Evolutionary conservation across 2,797 vertebrate genomes (phyloP), one percentile per base, ranked within the genome.

Genomic region (Falco berigora): DNA sequence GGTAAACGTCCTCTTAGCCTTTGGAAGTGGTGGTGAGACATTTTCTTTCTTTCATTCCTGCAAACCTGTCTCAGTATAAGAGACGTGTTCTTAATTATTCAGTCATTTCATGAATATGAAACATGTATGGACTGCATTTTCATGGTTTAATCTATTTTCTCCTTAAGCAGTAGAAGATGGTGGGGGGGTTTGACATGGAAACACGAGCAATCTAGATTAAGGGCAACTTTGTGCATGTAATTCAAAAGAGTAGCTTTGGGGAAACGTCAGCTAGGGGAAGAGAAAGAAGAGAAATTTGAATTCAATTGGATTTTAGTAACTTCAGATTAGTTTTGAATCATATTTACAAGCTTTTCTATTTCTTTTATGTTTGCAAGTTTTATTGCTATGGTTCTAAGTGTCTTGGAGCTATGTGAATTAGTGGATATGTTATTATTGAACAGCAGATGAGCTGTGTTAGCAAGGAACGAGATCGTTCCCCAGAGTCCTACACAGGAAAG

Each of bases 271-370:
- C 71, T 34, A 40, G 71, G 63, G 71, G 23, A 81, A 88, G 44
- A 8, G 67, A 63, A 62, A 68, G 86, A 88, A 63, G 46, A 76
- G 64, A 58, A 84, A 79, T 81, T 73, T 78, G 80, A 85, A 76
- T 85, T 95, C 84, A 55, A 62, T 85, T 91, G 89, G 85, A 79
- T 91, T 92, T 93, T 52, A 94, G 83, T 81, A 79, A 92, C 86
- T 93, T 88, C 83, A 61, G 36, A 47, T 82, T 27, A 77, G 67
- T 5, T 94, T 90, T 96, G 90, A 90, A 85, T 93, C 86, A 77
- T 88, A 90, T 95, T 95, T 94, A 78, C 71, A 23, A 21, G 28
- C 59, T 64, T 67, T 52, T 27, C 61, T 38, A 28, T 58, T 63
- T 72, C 74, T 47, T n/a, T 10, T 73, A n/a, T 30, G 74, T 76